phyloP scores from a whole-genome alignment of 2,888 invertebrate genomes.

The Prosopocoilus inquinatus region DNA sequence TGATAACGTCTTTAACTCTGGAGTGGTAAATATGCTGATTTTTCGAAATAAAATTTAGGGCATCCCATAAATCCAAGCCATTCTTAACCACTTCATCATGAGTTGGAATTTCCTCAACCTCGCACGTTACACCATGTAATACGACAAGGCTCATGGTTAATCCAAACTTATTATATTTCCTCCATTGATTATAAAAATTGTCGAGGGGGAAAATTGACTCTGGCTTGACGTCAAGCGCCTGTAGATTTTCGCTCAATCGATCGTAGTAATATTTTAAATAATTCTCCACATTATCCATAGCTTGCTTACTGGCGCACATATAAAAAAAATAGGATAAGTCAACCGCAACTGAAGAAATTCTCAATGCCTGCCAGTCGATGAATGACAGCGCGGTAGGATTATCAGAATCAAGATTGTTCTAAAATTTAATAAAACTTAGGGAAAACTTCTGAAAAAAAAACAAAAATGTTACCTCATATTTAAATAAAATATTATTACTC shows the following conservation, averaged over 20 bases:
- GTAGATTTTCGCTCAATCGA: background rate
- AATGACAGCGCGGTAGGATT: slow-evolving; percentile 9
- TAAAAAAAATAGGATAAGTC: slow-evolving; percentile 15
- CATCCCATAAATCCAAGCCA: slow-evolving; percentile 6
- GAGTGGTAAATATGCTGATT: slow-evolving; percentile 8
- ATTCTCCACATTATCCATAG: slow-evolving; percentile 4
- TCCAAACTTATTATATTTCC: slow-evolving; percentile 14
- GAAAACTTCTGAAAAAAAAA: background rate
- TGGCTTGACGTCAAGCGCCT: background rate
- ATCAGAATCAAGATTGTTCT: too few species aligned
- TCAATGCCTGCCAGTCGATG: slow-evolving; percentile 7
- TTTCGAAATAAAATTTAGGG: slow-evolving; percentile 11
- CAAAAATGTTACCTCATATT: slow-evolving; percentile 6
- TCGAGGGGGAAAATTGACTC: background rate
- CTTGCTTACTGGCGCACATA: background rate
- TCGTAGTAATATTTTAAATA: slow-evolving; percentile 10
- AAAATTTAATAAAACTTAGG: too few species aligned
- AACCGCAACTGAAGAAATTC: slow-evolving; percentile 4
- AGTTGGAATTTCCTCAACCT: slow-evolving; percentile 10
- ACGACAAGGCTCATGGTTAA: slow-evolving; percentile 7
- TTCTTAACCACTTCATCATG: slow-evolving; percentile 3
- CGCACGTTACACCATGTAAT: slow-evolving; percentile 5
- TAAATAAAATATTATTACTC: slow-evolving; percentile 14
- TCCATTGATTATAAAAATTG: slow-evolving; percentile 6
- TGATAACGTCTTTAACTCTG: slow-evolving; percentile 8